These are phyloP conservation scores for Thunnus maccoyii DNA, from an alignment of 2,113 vertebrate genomes.

Conservation along the genomic window DNA sequence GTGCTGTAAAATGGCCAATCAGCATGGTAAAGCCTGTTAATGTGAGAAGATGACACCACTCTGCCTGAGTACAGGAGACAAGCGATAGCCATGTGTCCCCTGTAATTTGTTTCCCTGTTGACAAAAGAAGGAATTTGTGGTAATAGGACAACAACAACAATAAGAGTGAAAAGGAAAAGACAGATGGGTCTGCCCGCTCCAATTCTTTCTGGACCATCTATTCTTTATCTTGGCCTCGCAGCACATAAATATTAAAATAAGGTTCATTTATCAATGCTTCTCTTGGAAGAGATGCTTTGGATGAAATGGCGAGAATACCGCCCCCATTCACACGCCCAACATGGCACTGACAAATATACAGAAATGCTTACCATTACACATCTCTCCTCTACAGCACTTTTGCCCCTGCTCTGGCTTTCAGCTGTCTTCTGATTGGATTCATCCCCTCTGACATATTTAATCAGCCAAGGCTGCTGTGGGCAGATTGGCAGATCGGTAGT, in stretches of 20 bases:
- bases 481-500: conserved; percentile 78
- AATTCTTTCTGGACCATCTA: conserved; percentile 88
- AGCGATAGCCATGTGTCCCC: conserved; percentile 72
- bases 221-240: conserved; percentile 86
- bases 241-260: conserved; percentile 83
- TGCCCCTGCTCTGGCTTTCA: conserved; percentile 61
- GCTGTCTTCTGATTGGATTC: conserved; percentile 75
- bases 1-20: conserved; percentile 64
- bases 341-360: conserved; percentile 61
- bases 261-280: conserved; percentile 80
- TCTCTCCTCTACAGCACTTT: conserved; percentile 52
- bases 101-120: conserved; percentile 78
- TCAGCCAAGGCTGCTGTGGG: conserved; percentile 69
- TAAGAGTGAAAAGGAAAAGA: conserved; percentile 79
- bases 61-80: conserved; percentile 68
- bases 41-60: conserved; percentile 72
- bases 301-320: conserved; percentile 67
- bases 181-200: conserved; percentile 90
- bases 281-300: conserved; percentile 60
- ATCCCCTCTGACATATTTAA: conserved; percentile 78
- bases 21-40: conserved; percentile 60
- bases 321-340: conserved; percentile 47
- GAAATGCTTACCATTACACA: conserved; percentile 56
- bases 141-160: conserved; percentile 80
- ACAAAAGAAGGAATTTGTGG: conserved; percentile 78